Conservation (phyloP, 2,113 vertebrate genomes). For the Syngnathoides biaculeatus region DNA sequence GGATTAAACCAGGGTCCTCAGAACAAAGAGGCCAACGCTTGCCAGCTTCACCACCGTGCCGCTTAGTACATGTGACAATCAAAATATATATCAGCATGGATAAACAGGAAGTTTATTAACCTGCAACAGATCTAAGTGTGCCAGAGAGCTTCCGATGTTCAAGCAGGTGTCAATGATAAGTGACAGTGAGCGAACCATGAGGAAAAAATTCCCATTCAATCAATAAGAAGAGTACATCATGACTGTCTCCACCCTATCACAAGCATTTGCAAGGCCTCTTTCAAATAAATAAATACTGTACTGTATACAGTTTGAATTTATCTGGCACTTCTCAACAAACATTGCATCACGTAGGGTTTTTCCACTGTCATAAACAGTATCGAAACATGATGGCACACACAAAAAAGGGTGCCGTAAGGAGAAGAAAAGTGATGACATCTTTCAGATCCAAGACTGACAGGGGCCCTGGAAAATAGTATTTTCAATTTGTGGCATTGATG, state of each 20-base stretch:
- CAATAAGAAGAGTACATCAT: not conserved
- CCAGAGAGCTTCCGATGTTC: too few species aligned
- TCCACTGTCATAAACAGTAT: not conserved
- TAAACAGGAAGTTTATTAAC: too few species aligned
- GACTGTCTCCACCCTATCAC: not conserved
- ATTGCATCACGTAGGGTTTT: not conserved
- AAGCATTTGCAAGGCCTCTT: not conserved
- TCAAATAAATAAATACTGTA: not conserved
- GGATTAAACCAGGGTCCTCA: too few species aligned
- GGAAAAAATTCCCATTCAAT: not conserved
- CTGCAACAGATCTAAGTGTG: not conserved
- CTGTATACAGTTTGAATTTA: too few species aligned
- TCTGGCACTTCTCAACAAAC: not conserved
- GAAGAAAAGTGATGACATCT: not conserved
- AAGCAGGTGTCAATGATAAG: not conserved
- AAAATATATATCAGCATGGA: not conserved
- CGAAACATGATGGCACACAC: not conserved
- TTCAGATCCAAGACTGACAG: not conserved
- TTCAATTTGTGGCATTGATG: constrained; percentile 2
- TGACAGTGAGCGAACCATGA: not conserved
- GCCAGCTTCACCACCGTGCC: too few species aligned
- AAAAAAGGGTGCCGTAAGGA: not conserved
- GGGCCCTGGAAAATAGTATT: not conserved
- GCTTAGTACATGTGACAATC: not conserved
- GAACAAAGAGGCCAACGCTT: too few species aligned